phyloP scores from a whole-genome alignment of 2,113 vertebrate genomes.

The Maccullochella peelii region DNA sequence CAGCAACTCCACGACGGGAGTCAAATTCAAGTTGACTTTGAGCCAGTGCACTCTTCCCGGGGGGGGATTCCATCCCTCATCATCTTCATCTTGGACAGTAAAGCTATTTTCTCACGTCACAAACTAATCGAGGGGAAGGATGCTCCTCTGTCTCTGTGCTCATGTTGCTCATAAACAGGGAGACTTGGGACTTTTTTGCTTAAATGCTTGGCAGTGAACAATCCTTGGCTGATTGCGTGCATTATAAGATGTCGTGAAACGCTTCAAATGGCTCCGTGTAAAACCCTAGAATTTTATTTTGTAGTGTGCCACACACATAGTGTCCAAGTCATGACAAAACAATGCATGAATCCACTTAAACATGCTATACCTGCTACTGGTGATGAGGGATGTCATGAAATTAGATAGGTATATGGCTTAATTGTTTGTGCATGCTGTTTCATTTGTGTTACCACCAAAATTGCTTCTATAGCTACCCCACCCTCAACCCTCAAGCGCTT shows the following conservation, averaged over 20 bases:
- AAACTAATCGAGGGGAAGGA: constrained; percentile 49
- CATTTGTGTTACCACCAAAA: constrained; percentile 38
- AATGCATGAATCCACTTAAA: constrained; percentile 16
- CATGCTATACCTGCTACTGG: neutral
- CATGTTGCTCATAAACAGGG: constrained; percentile 50
- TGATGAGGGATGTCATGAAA: constrained; percentile 35
- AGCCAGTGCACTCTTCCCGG: constrained; percentile 48
- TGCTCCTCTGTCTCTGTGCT: constrained; percentile 37
- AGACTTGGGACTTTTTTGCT: constrained; percentile 25
- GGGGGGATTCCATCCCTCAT: constrained; percentile 52
- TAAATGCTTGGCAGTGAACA: constrained; percentile 22
- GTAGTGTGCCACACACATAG: constrained; percentile 28
- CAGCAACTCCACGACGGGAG: constrained; percentile 41
- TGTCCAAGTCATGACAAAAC: constrained; percentile 33
- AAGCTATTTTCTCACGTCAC: constrained; percentile 52
- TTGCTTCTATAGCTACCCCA: constrained; percentile 29
- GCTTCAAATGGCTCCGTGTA: constrained; percentile 29
- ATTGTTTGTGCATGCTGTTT: constrained; percentile 26
- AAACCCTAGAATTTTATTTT: constrained; percentile 48
- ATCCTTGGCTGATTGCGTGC: constrained; percentile 50
- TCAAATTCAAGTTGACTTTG: constrained; percentile 66
- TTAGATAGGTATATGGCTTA: constrained; percentile 35
- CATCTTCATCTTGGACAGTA: constrained; percentile 58
- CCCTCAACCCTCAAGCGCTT: constrained; percentile 46
- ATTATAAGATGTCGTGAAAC: constrained; percentile 33